These are phyloP conservation scores for Episyrphus balteatus DNA, from an alignment of 1,140 invertebrate species.

Conservation along the genomic window DNA sequence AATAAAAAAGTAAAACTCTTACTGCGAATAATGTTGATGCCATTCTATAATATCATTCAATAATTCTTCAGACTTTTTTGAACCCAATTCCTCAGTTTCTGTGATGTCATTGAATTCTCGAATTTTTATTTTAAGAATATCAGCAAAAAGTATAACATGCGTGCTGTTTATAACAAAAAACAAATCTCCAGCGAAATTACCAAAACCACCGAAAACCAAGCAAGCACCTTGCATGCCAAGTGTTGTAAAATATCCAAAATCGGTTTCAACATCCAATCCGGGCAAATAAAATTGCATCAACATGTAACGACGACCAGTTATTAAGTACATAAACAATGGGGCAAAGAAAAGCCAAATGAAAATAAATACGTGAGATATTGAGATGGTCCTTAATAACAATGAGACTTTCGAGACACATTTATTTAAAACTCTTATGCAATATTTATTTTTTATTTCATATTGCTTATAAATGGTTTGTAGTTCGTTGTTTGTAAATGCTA, in stretches of 20 bases:
- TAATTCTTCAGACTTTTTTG: background rate
- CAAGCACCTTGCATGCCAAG: conserved; percentile 1
- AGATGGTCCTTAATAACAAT: no score
- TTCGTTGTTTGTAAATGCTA: background rate
- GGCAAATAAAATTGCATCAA: conserved; percentile 15
- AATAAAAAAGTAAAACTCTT: no score
- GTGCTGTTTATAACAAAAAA: conserved; percentile 8
- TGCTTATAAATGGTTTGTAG: conserved; percentile 2
- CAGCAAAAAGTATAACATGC: conserved; percentile 11
- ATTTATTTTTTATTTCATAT: conserved; percentile 6
- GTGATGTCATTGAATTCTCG: conserved; percentile 4
- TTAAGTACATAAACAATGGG: background rate
- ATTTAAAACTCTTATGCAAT: conserved; percentile 4
- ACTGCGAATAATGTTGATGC: conserved; percentile 15
- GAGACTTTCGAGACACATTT: no score
- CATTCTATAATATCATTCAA: conserved; percentile 11
- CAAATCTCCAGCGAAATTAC: conserved; percentile 15
- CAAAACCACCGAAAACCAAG: conserved; percentile 8
- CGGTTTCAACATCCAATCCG: conserved; percentile 9
- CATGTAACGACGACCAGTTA: background rate
- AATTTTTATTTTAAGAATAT: conserved; percentile 13
- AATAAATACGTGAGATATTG: no score
- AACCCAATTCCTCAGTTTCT: background rate
- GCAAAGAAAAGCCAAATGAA: conserved; percentile 4
- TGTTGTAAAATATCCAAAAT: conserved; percentile 8